Evolutionary conservation across 1,140 invertebrate species (phyloP), one percentile per base, ranked within the genome.

Genomic region (Alviniconcha marisindica): DNA sequence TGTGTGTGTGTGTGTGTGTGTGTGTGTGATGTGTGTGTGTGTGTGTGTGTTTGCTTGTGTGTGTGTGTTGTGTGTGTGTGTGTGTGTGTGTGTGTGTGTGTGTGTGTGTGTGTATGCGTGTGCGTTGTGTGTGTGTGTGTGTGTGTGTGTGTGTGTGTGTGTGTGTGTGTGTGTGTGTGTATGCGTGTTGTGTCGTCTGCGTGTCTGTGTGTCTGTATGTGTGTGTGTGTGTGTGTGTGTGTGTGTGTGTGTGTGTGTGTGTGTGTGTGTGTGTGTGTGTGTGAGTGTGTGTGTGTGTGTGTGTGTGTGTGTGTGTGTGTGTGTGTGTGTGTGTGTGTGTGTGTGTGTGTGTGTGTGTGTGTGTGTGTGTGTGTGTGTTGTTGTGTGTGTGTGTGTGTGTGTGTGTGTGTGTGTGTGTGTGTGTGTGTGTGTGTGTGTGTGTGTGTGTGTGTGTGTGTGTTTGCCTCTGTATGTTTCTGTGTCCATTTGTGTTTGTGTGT

Each of bases 261-360:
- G 63, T 69, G 63, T 69, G 63, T 69, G 56, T 36, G 63, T 7
- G 63, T 33, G 63, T 36, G 18, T 69, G 33, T 36, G 63, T 69
- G 63, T 69, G 63, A 33, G 63, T 69, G 63, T 69, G 63, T 69
- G 31, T 69, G 63, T 69, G 63, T 69, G 63, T 69, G 63, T 69
- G 31, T 33, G 63, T 36, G 63, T 36, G 31, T 36, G 63, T 36
- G 63, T 69, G 63, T 33, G 63, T 69, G 63, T 36, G 63, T 1
- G 7, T 69, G 63, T 69, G 33, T 69, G 63, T 69, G 63, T 69
- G 10, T 36, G 63, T 69, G 63, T 36, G 63, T 69, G 63, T 36
- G 31, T 69, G 63, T 69, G 63, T 36, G 63, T 69, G 63, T 36
- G 63, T 69, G 63, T 69, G 63, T 36, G 63, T 36, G 33, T 7